These are phyloP conservation scores for Gallinago jamesoni DNA, from an alignment of 2,113 vertebrate genomes.

Conservation along the genomic window DNA sequence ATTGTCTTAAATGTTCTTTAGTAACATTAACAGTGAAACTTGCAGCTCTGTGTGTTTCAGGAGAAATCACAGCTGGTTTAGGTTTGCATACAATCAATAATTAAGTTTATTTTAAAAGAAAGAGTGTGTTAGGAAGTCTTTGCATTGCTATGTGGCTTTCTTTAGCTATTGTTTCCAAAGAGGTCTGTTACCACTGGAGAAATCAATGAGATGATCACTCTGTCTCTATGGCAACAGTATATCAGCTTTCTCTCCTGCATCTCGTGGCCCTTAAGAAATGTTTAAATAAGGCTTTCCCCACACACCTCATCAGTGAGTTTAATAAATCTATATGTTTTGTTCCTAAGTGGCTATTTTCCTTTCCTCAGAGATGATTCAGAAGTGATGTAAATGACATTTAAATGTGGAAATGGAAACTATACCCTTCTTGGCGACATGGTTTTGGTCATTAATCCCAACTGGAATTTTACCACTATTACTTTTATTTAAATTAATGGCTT, in stretches of 20 bases:
- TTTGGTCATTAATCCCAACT: not conserved
- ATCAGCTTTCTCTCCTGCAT: not conserved
- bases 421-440: not conserved
- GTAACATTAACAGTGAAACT: not conserved
- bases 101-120: not conserved
- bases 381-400: not conserved
- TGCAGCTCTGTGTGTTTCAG: not conserved
- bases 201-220: not conserved
- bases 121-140: not conserved
- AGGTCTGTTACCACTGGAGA: not conserved
- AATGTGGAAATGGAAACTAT: not conserved
- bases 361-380: not conserved
- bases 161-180: not conserved
- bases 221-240: conserved; percentile 18
- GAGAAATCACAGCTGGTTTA: not conserved
- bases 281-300: not conserved
- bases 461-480: not conserved
- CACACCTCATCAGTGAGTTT: not conserved
- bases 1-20: not conserved
- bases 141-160: not conserved
- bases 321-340: not conserved
- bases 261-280: not conserved
- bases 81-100: not conserved
- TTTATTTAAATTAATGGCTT: conserved; percentile 5
- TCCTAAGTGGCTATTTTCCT: not conserved